phyloP scores from a whole-genome alignment of 1,140 invertebrate genomes.

The Aporrectodea caliginosa region DNA sequence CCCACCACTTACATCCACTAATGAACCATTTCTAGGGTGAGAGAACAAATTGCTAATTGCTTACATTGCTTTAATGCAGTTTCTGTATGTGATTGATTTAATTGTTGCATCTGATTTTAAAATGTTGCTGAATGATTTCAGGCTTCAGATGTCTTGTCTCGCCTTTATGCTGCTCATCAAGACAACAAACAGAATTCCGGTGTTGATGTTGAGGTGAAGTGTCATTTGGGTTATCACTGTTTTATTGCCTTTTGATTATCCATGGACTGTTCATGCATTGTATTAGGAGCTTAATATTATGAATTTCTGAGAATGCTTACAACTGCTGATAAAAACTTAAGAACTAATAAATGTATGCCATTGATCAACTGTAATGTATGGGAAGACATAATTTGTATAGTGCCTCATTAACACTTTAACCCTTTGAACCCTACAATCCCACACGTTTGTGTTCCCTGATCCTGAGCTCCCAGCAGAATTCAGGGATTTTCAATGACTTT shows the following conservation, averaged over 20 bases:
- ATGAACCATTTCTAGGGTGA: no score
- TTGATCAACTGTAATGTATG: conserved; percentile 6
- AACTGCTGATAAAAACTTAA: background rate
- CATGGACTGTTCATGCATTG: background rate
- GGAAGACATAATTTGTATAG: background rate
- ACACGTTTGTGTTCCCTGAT: no score
- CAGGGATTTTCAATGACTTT: no score
- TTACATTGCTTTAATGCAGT: no score
- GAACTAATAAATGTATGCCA: background rate
- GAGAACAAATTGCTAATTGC: no score
- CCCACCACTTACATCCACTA: no score
- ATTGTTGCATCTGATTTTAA: no score
- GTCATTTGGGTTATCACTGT: background rate
- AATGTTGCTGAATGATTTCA: no score
- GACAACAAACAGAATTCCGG: conserved; percentile 78
- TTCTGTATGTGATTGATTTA: no score
- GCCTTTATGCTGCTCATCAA: conserved; percentile 86
- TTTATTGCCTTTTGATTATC: background rate
- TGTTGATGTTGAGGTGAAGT: conserved; percentile 77
- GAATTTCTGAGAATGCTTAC: background rate
- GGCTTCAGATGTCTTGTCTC: conserved; percentile 81
- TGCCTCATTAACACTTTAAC: background rate
- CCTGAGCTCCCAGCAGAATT: no score
- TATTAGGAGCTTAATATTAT: background rate
- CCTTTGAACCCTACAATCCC: no score